These are phyloP conservation scores for Ariopsis seemanni DNA, from an alignment of 2,113 vertebrate species.

Conservation along the genomic window DNA sequence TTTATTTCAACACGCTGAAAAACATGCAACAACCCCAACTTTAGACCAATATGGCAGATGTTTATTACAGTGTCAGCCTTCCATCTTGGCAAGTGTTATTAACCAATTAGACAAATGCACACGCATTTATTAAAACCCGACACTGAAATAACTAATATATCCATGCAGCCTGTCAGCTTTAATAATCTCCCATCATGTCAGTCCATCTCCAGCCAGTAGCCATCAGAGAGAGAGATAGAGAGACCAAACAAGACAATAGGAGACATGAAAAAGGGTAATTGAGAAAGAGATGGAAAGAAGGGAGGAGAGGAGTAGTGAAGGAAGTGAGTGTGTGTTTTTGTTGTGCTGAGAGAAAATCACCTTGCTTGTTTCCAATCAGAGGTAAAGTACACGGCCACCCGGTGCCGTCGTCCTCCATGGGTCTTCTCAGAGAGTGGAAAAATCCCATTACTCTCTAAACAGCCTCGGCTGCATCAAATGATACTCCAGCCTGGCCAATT, in stretches of 20 bases:
- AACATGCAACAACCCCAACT: not conserved
- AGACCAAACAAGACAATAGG: not conserved
- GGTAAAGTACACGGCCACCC: constrained; percentile 53
- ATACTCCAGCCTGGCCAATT: constrained; percentile 68
- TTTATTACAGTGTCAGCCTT: not conserved
- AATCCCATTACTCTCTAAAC: constrained; percentile 71
- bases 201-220: not conserved
- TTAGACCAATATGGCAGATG: not conserved
- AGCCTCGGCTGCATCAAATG: constrained; percentile 66
- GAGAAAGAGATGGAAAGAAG: constrained; percentile 16
- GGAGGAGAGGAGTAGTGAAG: constrained; percentile 22
- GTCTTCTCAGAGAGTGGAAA: constrained; percentile 61
- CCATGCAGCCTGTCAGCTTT: not conserved
- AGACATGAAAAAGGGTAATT: not conserved
- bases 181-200: not conserved
- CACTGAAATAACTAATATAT: not conserved
- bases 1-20: not conserved
- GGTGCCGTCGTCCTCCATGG: constrained; percentile 39
- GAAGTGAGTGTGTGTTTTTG: constrained; percentile 43
- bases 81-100: not conserved
- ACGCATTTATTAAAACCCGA: not conserved
- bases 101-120: not conserved
- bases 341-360: constrained; percentile 55
- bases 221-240: not conserved
- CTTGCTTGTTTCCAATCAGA: constrained; percentile 65